A percentile compares a stretch with the other conserved stretches of the same genome.
Evolutionary conservation across 2,888 invertebrate genomes (phyloP).

Genomic region (Corythucha ciliata): DNA sequence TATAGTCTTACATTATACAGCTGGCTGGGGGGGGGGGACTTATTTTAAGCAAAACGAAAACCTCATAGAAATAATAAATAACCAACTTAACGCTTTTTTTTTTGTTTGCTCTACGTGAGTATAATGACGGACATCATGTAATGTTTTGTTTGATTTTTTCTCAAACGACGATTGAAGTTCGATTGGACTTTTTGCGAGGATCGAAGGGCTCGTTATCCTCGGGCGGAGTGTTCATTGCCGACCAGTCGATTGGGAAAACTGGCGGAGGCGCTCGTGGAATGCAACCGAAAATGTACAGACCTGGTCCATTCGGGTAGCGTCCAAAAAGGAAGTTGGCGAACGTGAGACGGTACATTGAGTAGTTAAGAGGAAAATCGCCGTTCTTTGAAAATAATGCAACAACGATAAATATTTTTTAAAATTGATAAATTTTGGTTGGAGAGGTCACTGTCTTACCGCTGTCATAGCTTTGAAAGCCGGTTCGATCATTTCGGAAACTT

Average conservation of each 20-base stretch:
- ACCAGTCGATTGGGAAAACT: slow-evolving; percentile 65
- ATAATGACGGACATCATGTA: too few species aligned
- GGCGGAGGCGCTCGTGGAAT: slow-evolving; percentile 41
- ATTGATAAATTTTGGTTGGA: slow-evolving; percentile 17
- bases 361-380: slow-evolving; percentile 56
- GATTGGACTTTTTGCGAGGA: slow-evolving; percentile 42
- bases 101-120: too few species aligned
- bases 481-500: slow-evolving; percentile 57
- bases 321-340: slow-evolving; percentile 67
- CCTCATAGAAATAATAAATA: too few species aligned
- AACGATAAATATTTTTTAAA: not conserved
- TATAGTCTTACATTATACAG: too few species aligned
- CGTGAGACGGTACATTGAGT: slow-evolving; percentile 59
- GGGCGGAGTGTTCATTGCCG: slow-evolving; percentile 60
- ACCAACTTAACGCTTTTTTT: too few species aligned
- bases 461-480: slow-evolving; percentile 62
- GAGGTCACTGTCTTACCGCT: slow-evolving; percentile 48
- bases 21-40: too few species aligned
- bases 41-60: too few species aligned
- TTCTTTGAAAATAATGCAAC: slow-evolving; percentile 46
- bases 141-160: slow-evolving; percentile 1
- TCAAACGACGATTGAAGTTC: slow-evolving; percentile 58
- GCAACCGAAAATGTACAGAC: slow-evolving; percentile 59
- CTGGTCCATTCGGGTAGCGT: slow-evolving; percentile 64
- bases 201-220: slow-evolving; percentile 59